A percentile compares a stretch with the other conserved stretches of the same genome.
Evolutionary conservation across 2,888 invertebrate genomes (phyloP).

Genomic region (Drosophila bunnanda): DNA sequence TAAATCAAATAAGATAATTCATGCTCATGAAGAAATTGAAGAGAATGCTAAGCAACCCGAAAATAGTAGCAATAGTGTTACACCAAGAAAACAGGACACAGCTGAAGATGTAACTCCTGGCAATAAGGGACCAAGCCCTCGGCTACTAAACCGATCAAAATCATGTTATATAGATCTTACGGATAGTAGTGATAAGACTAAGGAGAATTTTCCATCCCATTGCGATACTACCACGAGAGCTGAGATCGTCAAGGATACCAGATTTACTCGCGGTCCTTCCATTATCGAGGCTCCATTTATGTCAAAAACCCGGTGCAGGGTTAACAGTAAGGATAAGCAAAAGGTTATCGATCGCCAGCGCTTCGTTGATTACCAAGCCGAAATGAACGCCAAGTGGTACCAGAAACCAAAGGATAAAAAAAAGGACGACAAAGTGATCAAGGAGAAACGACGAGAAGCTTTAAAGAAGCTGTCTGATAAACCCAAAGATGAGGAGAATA

Average conservation of each 20-base stretch:
- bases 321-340: slow-evolving; percentile 19
- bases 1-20: not conserved
- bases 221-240: not conserved
- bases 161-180: slow-evolving; percentile 34
- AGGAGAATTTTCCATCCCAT: not conserved
- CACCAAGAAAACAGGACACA: not conserved
- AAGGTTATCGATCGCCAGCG: slow-evolving; percentile 45
- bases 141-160: slow-evolving; percentile 38
- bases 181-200: not conserved
- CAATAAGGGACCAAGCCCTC: slow-evolving; percentile 3
- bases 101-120: not conserved
- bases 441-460: slow-evolving; percentile 74
- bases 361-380: slow-evolving; percentile 23
- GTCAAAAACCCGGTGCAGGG: slow-evolving; percentile 63
- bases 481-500: slow-evolving; percentile 47
- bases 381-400: slow-evolving; percentile 77
- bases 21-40: not conserved
- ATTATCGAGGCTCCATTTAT: slow-evolving; percentile 78
- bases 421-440: slow-evolving; percentile 53
- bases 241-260: not conserved
- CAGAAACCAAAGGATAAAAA: slow-evolving; percentile 72
- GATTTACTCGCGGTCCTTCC: slow-evolving; percentile 46
- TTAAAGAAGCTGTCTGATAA: slow-evolving; percentile 73
- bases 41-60: not conserved
- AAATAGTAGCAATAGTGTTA: not conserved